Conservation (phyloP, 2,113 vertebrate species). For the Mastomys coucha region DNA sequence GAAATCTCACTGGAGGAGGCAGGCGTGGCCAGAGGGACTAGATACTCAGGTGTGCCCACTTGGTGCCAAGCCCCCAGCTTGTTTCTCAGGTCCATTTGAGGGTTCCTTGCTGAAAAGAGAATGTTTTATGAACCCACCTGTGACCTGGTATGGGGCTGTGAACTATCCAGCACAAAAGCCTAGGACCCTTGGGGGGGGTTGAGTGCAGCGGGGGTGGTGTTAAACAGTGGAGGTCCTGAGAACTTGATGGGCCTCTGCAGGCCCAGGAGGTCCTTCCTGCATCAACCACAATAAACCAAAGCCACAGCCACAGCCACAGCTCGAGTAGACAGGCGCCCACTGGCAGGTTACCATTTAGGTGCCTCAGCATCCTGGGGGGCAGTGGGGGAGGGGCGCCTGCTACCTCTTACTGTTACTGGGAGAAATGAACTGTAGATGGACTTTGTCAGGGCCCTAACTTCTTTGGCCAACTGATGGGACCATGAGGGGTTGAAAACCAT, state of each 20-base stretch:
- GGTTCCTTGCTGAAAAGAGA: neutral
- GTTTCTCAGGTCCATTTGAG: neutral
- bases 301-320: neutral
- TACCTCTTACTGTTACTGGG: neutral
- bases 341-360: neutral
- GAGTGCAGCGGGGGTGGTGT: neutral
- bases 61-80: neutral
- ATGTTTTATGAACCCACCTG: neutral
- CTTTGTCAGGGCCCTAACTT: neutral
- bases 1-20: neutral
- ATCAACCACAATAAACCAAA: neutral
- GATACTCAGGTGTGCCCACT: neutral
- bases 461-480: neutral
- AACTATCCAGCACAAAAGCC: neutral
- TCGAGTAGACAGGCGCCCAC: neutral
- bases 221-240: neutral
- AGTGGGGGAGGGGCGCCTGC: neutral
- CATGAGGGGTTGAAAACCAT: neutral
- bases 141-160: neutral
- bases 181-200: neutral
- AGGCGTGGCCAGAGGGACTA: neutral
- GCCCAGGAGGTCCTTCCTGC: neutral
- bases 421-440: neutral
- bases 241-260: neutral
- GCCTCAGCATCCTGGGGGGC: neutral